Base-by-base conservation (phyloP, 2,888 invertebrate genomes). In the Hanleya hanleyi region DNA sequence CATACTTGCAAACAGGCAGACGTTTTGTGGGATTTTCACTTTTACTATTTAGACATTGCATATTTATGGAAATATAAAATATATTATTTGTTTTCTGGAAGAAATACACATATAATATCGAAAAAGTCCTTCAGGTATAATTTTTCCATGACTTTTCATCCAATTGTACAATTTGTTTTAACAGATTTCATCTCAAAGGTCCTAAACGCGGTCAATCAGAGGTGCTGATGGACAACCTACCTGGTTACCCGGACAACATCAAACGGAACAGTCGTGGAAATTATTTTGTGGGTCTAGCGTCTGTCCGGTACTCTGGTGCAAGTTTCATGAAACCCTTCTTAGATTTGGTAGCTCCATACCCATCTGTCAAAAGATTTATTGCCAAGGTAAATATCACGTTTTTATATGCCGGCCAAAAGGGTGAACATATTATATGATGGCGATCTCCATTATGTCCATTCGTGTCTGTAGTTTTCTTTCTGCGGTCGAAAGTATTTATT, bases 241-340 rank as follows among this genome's bases (percentile, higher is more conserved):
- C 87, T 12, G 87, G 87, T 37, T 87, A 81, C 68, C 85, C 86
- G 18, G 87, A 87, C 77, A 87, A 86, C 71, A 83, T 87, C 33
- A 83, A 84, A 64, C 74, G 76, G 4, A 84, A 85, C 66, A 67
- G 67, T 15, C 64, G 67, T 9, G 81, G 81, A 1, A 80, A 84
- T 61, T 86, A 80, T 73, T 85, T 84, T 70, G 79, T 85, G 0
- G 87, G 84, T 3, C 33, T 86, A 61, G 83, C 80, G 12, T 81
- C 81, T 5, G 82, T 84, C 0, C 65, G 86, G 22, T 85, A 81
- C 70, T 68, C 81, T 32, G 84, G 83, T 0, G 74, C 83, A 6
- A 84, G 84, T 71, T 75, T 75, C 0, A 66, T 83, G n/a, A 84
- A 84, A 9, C 83, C 85, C 7, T 85, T 86, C 69, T 70, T 87